Evolutionary conservation across 2,888 invertebrate species (phyloP).

Genomic region (Zygothrica quintamaculata): DNA sequence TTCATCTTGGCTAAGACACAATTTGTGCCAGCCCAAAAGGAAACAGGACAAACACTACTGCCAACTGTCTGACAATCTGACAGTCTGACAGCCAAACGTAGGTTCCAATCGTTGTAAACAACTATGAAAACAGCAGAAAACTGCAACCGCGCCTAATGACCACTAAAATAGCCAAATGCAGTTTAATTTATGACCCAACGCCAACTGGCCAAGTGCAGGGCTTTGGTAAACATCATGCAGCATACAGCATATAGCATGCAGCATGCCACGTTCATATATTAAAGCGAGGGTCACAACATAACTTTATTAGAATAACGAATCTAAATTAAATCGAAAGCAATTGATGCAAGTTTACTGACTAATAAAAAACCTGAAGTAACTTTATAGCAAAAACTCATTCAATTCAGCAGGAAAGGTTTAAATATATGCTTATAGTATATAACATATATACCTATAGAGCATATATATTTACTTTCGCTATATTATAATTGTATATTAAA

Average conservation of each 20-base stretch:
- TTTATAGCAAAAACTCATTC: too few species aligned
- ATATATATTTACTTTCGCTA: too few species aligned
- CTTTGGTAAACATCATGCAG: conserved; percentile 7
- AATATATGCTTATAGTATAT: too few species aligned
- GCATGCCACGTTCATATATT: conserved; percentile 3
- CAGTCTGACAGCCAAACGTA: conserved; percentile 3
- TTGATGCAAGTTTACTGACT: too few species aligned
- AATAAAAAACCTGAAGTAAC: too few species aligned
- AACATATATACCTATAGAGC: too few species aligned
- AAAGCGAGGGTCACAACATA: conserved; percentile 25
- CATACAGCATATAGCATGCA: conserved; percentile 1
- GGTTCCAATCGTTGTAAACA: conserved; percentile 22
- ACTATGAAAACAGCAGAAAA: conserved; percentile 45
- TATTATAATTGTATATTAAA: too few species aligned
- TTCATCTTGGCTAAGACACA: conserved; percentile 35
- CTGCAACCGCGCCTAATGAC: conserved; percentile 74
- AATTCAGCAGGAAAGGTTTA: too few species aligned
- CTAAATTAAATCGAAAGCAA: too few species aligned
- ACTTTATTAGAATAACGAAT: conserved; percentile 3
- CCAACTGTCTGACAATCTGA: conserved; percentile 23
- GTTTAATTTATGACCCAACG: conserved; percentile 68
- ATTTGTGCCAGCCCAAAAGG: too few species aligned
- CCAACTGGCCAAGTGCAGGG: conserved; percentile 15
- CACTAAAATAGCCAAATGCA: conserved; percentile 78
- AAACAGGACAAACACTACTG: conserved; percentile 52